phyloP scores from a whole-genome alignment of 2,797 vertebrate genomes.

The Harpagifer antarcticus region DNA sequence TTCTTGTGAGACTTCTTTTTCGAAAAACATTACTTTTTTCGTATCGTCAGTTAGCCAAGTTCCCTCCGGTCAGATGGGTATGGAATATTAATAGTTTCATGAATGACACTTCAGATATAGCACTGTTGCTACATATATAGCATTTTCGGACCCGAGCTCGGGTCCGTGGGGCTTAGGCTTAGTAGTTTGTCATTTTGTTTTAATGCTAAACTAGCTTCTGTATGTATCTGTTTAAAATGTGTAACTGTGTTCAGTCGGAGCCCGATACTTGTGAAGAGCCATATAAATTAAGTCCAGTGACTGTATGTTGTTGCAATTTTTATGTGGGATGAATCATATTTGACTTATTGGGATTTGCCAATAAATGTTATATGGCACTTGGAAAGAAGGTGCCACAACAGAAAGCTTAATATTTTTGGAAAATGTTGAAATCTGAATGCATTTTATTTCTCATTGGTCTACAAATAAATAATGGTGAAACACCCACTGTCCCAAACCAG shows the following conservation, averaged over 20 bases:
- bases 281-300: constrained; percentile 47
- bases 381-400: constrained; percentile 54
- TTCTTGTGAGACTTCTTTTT: no score
- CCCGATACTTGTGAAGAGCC: constrained; percentile 34
- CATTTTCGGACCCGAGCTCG: no score
- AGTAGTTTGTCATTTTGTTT: neutral
- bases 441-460: constrained; percentile 47
- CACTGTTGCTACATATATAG: no score
- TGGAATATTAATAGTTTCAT: no score
- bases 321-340: constrained; percentile 60
- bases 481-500: constrained; percentile 50
- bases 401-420: constrained; percentile 54
- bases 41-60: no score
- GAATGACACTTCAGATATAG: no score
- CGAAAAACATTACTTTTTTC: no score
- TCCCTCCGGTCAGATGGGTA: no score
- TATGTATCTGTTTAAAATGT: constrained; percentile 25
- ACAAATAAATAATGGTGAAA: constrained; percentile 62
- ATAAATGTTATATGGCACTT: constrained; percentile 49
- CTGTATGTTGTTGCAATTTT: constrained; percentile 55
- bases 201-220: constrained; percentile 4
- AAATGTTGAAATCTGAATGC: constrained; percentile 45
- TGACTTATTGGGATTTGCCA: constrained; percentile 56
- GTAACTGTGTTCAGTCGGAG: constrained; percentile 26
- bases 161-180: no score